A percentile compares a stretch with the other conserved stretches of the same genome.
Conservation (phyloP, 1,140 invertebrate species). For the Octopus sinensis region DNA sequence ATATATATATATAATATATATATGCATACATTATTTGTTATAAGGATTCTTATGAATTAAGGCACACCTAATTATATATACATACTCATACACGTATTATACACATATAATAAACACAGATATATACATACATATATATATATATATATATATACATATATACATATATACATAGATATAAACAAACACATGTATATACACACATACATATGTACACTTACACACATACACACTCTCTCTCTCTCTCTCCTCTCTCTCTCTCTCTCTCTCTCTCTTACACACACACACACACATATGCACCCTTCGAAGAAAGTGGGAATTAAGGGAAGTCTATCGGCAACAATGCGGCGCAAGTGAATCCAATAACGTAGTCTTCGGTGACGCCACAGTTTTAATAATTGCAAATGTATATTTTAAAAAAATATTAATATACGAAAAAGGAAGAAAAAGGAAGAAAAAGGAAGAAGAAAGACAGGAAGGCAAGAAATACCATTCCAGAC, state of each 20-base stretch:
- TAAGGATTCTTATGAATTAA: not conserved
- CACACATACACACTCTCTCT: no score
- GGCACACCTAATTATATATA: not conserved
- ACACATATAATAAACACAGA: no score
- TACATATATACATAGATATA: not conserved
- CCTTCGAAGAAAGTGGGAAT: no score
- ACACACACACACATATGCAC: slow-evolving; percentile 11
- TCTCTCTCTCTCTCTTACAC: slow-evolving; percentile 17
- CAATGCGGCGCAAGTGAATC: no score
- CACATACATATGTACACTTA: not conserved
- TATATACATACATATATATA: not conserved
- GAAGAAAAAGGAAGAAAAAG: no score
- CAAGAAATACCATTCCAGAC: no score
- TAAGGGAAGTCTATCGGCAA: no score
- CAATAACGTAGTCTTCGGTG: no score
- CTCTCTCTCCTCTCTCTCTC: not conserved
- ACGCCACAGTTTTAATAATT: no score
- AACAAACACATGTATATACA: not conserved
- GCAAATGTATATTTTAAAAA: no score
- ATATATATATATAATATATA: not conserved
- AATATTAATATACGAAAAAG: no score
- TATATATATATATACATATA: slow-evolving; percentile 2
- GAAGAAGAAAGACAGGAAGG: no score
- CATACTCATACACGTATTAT: not conserved
- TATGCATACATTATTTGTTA: not conserved